A percentile compares a stretch with the other conserved stretches of the same genome.
These are phyloP conservation scores for Paguma larvata DNA, from an alignment of 2,797 vertebrate species.

Conservation along the genomic window DNA sequence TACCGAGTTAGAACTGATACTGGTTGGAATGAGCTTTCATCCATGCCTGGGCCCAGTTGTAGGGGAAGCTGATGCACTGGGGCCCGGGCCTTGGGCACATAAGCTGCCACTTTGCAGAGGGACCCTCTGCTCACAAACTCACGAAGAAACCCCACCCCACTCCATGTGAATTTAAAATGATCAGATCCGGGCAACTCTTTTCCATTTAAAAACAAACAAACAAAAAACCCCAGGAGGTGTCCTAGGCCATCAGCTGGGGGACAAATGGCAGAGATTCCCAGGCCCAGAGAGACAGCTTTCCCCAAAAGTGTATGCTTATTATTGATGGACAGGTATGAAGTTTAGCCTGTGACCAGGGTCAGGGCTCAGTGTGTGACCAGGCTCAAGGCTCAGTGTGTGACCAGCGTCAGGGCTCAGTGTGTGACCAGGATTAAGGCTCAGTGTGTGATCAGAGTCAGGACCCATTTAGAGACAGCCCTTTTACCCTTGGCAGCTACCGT, in stretches of 20 bases:
- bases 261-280: not conserved
- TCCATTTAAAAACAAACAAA: not conserved
- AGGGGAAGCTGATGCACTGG: not conserved
- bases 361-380: not conserved
- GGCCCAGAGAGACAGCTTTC: not conserved
- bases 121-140: not conserved
- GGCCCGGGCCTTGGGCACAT: not conserved
- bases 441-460: not conserved
- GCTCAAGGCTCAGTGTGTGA: fast-evolving
- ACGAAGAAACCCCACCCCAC: not conserved
- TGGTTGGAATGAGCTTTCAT: not conserved
- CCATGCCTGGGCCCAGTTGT: not conserved
- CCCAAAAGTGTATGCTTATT: not conserved
- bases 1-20: not conserved
- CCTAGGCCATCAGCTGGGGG: not conserved
- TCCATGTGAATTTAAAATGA: not conserved
- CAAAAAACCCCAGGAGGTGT: not conserved
- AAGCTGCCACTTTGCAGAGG: not conserved
- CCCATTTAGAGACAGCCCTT: not conserved
- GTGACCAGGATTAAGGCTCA: not conserved
- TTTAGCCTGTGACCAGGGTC: not conserved
- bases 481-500: not conserved
- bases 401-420: not conserved
- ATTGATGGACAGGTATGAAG: not conserved
- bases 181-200: not conserved